Base-by-base conservation (phyloP, 2,113 vertebrate genomes). In the Dromiciops gliroides region DNA sequence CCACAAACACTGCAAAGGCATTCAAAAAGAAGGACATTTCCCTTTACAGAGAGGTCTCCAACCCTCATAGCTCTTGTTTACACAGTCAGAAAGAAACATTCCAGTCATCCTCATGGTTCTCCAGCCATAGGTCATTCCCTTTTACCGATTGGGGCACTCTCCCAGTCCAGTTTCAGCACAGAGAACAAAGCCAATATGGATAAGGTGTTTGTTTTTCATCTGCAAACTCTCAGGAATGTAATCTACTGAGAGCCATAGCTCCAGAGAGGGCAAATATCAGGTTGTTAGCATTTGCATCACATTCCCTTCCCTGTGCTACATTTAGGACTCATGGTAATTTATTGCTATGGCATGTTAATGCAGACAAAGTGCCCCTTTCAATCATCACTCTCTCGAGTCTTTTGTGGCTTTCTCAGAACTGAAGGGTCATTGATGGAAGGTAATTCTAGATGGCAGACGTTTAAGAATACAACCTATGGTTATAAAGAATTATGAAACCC, bases 331-430 rank as follows among this genome's bases (percentile, higher is more conserved):
- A 26, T 0, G 44, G 19, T 89, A 28, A 3, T 47, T 93, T 31
- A 53, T 94, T 88, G 93, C 50, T 92, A 22, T 89, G 28, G 44
- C 22, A 48, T 52, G n/a, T 48, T 37, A 44, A 93, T 26, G 53
- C n/a, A 50, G 60, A 67, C 60, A 67, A 3, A 25, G 1, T 48
- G 51, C n/a, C 22, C 5, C 92, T 47, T 31, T 93, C 9, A 92
- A 48, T 2, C 7, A 12, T 44, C 60, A 88, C 16, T 49, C 16
- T 93, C 8, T 0, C 49, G 3, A 51, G 19, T 51, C 28, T 51
- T 49, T 93, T 89, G 48, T 91, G 52, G 48, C 51, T 91, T 94
- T 83, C 91, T 28, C 50, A 67, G 89, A 95, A 67, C 91, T 89
- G 89, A 44, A 83, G 67, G n/a, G n/a, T 92, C 90, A 50, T 22